Base-by-base conservation (phyloP, 2,113 vertebrate genomes). In the Heloderma charlesbogerti region DNA sequence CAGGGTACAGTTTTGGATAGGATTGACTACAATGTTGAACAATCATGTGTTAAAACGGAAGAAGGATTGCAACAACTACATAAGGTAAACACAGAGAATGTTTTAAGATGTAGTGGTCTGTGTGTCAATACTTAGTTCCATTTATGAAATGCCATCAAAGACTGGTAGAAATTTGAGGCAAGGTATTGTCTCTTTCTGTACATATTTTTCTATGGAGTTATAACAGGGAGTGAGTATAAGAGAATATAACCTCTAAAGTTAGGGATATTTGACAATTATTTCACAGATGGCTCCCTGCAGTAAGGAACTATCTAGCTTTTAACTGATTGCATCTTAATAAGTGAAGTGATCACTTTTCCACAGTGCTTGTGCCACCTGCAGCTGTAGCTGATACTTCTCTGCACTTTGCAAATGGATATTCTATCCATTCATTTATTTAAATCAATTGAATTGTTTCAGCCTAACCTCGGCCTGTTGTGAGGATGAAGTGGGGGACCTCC, bases 1-100 rank as follows among this genome's bases (percentile, higher is more conserved):
- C 93, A 99, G 99, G 99, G 99, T 81, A 99, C 99, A 0, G 98
- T 99, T 94, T 98, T 99, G 18, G 99, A 99, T 94, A 98, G 98
- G 96, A 99, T 99, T 90, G 99, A 99, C 97, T 99, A 99, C 94
- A 99, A 99, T n/a, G 98, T 99, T 87, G 99, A 99, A 72, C 98
- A 99, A 94, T 97, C 99, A 40, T 99, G 98, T 96, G 95, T 99
- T 86, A 99, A 99, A 98, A 99, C 99, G 20, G 98, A 99, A n/a
- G 99, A 99, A 0, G 99, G 99, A 85, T 92, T 99, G 89, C 98
- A 99, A 95, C 99, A 99, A 85, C 96, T 99, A 93, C 99, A 99
- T 94, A 99, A 99, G 98, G 99, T 99, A 97, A 97, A 95, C 57
- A 5, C 45, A 69, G 22, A 85, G 2, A 3, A 8, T 78, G 3